phyloP scores from a whole-genome alignment of 2,113 vertebrate genomes.

The Cygnus buccinator region DNA sequence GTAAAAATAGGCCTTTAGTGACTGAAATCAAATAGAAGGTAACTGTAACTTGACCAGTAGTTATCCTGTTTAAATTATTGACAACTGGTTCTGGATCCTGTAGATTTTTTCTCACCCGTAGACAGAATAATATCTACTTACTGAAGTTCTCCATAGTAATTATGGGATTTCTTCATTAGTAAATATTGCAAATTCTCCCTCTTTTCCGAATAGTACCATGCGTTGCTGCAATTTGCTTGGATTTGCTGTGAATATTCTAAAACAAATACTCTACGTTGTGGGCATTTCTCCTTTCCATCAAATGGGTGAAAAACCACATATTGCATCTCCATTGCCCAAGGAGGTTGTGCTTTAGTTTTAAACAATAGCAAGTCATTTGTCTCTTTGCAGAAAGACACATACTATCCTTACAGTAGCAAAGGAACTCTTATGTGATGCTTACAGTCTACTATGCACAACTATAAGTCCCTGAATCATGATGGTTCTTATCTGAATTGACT shows the following conservation, averaged over 20 bases:
- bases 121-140: background rate
- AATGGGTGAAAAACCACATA: background rate
- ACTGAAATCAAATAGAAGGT: background rate
- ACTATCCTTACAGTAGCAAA: background rate
- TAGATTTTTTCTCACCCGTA: background rate
- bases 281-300: background rate
- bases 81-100: background rate
- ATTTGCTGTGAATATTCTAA: background rate
- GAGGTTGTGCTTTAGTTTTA: background rate
- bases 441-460: background rate
- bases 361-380: background rate
- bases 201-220: background rate
- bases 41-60: background rate
- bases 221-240: background rate
- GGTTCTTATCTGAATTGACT: background rate
- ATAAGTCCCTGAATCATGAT: background rate
- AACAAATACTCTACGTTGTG: background rate
- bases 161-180: background rate
- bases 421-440: background rate
- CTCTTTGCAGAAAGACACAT: background rate
- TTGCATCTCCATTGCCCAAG: background rate
- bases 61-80: background rate
- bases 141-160: background rate
- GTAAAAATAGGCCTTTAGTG: background rate
- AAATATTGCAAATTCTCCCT: background rate